Evolutionary conservation across 2,797 vertebrate species (phyloP), one percentile per base, ranked within the genome.

Genomic region (Loris lydekkerianus): DNA sequence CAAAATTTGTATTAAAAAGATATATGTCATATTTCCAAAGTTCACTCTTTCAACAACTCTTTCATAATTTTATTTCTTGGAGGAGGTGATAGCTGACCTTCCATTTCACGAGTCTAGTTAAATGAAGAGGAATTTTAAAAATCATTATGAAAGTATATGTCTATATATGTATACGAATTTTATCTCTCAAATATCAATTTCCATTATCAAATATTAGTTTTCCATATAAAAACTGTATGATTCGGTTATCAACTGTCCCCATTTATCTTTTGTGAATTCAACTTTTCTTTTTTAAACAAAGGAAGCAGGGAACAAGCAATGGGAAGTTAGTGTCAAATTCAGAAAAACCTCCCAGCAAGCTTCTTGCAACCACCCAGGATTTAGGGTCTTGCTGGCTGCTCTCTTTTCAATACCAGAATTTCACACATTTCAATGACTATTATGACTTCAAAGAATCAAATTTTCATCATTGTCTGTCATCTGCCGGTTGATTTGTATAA

Each of bases 391-490:
- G 98, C 99, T 99, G 98, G 99, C 98, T 20, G 97, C 98, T 99
- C 98, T 98, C 98, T 98, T 99, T 99, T 99, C 99, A 99, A 99
- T 99, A 98, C 98, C 98, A 99, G 99, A 99, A 99, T 99, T 99
- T 99, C 99, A 99, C 99, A 99, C 99, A 98, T 99, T 99, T 99
- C 99, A 99, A 99, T 99, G 98, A 99, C 99, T 99, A 99, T 99
- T 99, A 99, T 98, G 99, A 99, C 99, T 99, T 99, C 99, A 99
- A 99, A 99, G 99, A 99, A 99, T 99, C 99, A 99, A 99, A 99
- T 99, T 99, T 99, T 99, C 99, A 99, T 99, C 99, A 99, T 99
- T 99, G 99, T 99, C 99, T 98, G 97, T 99, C 99, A 99, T 99
- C 99, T 99, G 99, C 98, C 98, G 96, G 98, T 99, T 99, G 99